Evolutionary conservation across 2,797 vertebrate species (phyloP), one percentile per base, ranked within the genome.

Genomic region (Cuculus canorus): DNA sequence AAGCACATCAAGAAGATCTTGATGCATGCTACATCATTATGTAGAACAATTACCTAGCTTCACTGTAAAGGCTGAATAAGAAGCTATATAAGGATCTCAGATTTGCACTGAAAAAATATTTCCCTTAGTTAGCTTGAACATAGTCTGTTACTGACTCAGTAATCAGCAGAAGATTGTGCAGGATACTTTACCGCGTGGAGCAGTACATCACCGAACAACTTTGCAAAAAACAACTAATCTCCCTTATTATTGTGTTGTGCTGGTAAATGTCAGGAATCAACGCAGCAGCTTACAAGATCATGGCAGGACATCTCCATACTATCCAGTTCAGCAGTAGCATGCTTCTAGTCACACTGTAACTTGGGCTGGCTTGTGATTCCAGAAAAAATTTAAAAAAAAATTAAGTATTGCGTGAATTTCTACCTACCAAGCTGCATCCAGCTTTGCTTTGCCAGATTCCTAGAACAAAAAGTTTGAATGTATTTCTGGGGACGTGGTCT

Each of bases 41-140:
- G 64, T 23, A 71, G 75, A 96, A 92, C 88, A 96, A 88, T 95
- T 96, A 95, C 83, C 82, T 69, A 90, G 70, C n/a, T 90, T 90
- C 56, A 65, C 50, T 85, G 82, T 27, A 71, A 92, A 86, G 70
- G 37, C 63, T 86, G 92, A 84, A 82, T 88, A 86, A 93, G 93
- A 82, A 93, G 35, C 80, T 92, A 90, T 84, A 70, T 73, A 73
- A 92, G 63, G 59, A 94, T 79, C 57, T 11, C 52, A 76, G 48
- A 73, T 85, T 43, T 78, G 48, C 71, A 59, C 54, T 9, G 23
- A 79, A 25, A 50, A 92, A 92, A 59, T 0, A 1, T 68, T 83
- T 92, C 69, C 45, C 64, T 80, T 64, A 75, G 59, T 56, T 90
- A 59, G 66, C 45, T 73, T 39, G 43, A 90, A 80, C 19, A 76